These are phyloP conservation scores for Andrena minutula DNA, from an alignment of 2,888 invertebrate genomes.

Conservation along the genomic window DNA sequence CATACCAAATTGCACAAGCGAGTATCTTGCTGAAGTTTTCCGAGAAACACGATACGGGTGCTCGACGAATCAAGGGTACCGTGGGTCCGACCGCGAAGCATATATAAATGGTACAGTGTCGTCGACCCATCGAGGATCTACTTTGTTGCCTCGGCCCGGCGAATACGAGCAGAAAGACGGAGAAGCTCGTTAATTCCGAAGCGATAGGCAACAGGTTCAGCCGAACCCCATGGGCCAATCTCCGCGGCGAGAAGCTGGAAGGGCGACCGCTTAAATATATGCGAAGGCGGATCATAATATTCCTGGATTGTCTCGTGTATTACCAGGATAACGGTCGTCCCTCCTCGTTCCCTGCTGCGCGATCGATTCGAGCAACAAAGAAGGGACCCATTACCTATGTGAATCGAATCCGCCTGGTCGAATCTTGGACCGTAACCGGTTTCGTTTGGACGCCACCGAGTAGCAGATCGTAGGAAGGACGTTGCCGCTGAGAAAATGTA, in stretches of 20 bases:
- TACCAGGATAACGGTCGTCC: neutral
- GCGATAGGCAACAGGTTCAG: no score
- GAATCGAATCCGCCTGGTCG: constrained; percentile 14
- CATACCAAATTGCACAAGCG: neutral
- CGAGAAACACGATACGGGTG: neutral
- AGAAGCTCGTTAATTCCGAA: no score
- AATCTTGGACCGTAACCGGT: constrained; percentile 40
- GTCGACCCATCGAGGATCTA: no score
- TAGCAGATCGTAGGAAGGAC: constrained; percentile 37
- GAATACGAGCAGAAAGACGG: no score
- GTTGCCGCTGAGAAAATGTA: constrained; percentile 43
- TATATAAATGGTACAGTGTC: no score
- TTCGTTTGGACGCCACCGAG: constrained; percentile 23
- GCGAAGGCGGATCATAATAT: neutral
- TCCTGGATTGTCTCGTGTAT: constrained; percentile 4
- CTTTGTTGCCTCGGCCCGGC: no score
- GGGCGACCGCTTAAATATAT: neutral
- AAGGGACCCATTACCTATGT: constrained; percentile 12
- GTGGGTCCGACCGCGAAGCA: no score
- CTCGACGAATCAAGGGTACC: no score
- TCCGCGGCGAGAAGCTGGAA: neutral
- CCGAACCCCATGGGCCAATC: neutral
- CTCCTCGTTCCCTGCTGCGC: neutral
- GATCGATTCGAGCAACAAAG: constrained; percentile 26
- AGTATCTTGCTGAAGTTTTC: neutral